phyloP scores from a whole-genome alignment of 2,113 vertebrate genomes.

The Isichthys henryi region DNA sequence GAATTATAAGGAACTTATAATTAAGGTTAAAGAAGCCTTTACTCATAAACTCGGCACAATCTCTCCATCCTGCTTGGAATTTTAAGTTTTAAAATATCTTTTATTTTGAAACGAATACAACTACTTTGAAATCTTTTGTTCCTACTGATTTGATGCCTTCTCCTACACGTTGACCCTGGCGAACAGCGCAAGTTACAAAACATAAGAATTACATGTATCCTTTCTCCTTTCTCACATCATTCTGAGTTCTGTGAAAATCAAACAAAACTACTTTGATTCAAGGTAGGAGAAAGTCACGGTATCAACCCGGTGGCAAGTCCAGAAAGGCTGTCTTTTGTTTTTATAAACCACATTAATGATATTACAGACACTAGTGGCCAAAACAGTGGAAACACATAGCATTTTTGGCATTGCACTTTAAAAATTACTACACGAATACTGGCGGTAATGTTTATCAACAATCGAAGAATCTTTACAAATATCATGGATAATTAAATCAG shows the following conservation, averaged over 20 bases:
- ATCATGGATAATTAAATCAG: neutral
- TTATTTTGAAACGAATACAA: neutral
- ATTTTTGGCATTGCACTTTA: neutral
- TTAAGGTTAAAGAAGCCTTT: neutral
- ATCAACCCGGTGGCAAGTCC: neutral
- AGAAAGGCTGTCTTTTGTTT: neutral
- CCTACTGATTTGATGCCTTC: neutral
- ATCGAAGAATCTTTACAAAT: neutral
- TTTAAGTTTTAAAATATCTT: neutral
- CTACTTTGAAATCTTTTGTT: neutral
- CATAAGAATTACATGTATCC: neutral
- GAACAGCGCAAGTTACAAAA: neutral
- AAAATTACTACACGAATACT: neutral
- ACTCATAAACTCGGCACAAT: neutral
- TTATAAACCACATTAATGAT: neutral
- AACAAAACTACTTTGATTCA: neutral
- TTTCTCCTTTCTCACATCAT: neutral
- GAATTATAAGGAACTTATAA: neutral
- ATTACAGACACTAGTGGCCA: neutral
- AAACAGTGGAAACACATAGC: neutral
- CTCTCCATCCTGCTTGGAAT: neutral
- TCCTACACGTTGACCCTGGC: neutral
- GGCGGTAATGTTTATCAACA: neutral
- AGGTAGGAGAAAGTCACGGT: neutral
- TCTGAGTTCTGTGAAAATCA: neutral